Evolutionary conservation across 2,113 vertebrate genomes (phyloP).

Genomic region (Protobothrops flavoviridis): DNA sequence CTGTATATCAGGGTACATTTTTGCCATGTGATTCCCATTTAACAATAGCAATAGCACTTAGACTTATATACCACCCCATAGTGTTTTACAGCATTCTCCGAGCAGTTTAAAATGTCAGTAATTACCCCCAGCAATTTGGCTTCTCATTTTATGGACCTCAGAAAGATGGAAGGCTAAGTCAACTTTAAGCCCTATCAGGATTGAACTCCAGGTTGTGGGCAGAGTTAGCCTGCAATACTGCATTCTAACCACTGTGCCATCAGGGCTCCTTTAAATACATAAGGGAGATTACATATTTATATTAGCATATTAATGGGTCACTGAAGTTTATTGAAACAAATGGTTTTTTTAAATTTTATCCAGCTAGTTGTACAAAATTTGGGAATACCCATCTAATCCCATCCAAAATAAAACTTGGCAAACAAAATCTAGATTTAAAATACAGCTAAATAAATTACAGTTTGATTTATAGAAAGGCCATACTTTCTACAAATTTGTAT

Average conservation of each 20-base stretch:
- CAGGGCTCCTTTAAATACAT: neutral
- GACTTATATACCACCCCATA: too few species aligned
- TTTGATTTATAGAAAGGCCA: neutral
- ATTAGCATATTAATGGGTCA: constrained; percentile 18
- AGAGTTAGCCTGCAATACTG: too few species aligned
- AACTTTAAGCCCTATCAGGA: too few species aligned
- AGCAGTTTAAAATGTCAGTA: too few species aligned
- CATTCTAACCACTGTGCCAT: too few species aligned
- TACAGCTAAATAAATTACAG: constrained; percentile 38
- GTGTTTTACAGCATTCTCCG: too few species aligned
- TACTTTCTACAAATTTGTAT: constrained; percentile 35
- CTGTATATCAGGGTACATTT: neutral
- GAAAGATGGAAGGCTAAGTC: too few species aligned
- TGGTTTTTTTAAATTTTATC: constrained; percentile 19
- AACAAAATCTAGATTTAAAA: constrained; percentile 21
- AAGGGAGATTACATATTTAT: neutral
- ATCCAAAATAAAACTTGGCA: constrained; percentile 42
- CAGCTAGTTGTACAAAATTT: constrained; percentile 1
- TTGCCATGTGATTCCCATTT: neutral
- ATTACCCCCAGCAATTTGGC: too few species aligned
- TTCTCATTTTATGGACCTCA: too few species aligned
- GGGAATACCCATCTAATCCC: constrained; percentile 39
- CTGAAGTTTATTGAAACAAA: constrained; percentile 21
- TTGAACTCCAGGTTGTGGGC: too few species aligned
- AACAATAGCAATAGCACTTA: too few species aligned